Base-by-base conservation (phyloP, 2,113 vertebrate species). In the Paradoxurus hermaphroditus region DNA sequence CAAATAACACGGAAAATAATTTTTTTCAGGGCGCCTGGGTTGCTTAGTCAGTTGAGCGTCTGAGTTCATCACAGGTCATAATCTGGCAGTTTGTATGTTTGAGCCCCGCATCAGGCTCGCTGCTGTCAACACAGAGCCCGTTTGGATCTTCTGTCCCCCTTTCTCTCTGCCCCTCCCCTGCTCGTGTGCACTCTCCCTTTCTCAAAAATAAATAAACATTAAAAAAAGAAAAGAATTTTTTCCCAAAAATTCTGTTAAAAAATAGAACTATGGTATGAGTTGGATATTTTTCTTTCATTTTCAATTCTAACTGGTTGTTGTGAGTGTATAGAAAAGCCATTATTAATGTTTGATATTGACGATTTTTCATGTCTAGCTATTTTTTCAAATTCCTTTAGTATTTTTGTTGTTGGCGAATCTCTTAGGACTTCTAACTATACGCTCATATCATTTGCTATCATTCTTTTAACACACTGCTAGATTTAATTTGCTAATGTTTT, bases 401-500 rank as follows among this genome's bases (percentile, higher is more conserved):
- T 92, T 68, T 90, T 88, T 92, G 62, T 67, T 4, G 5, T 63
- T 51, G 1, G 65, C 89, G 34, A 88, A 62, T 85, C 23, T 70
- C 36, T 70, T 70, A 25, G 3, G 53, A 49, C 68, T 89, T 92
- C 46, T 65, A 73, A 78, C 68, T 92, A 70, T 72, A 46, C 23
- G 86, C 7, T 82, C 59, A 12, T 78, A 21, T 83, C 25, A 53
- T 77, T 86, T 93, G n/a, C 21, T 89, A 36, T 78, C 49, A 41
- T 86, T 63, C 29, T 53, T 90, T 92, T 77, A 94, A 91, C 70
- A 68, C n/a, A 82, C 19, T 21, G 14, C 31, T 92, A 34, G 53
- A 84, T 90, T 84, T 51, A 46, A 92, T 65, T 70, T 56, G 27
- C 75, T 92, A 53, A 62, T 92, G 49, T 70, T 96, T 96, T 84